These are phyloP conservation scores for Sorex maritimensis DNA, from an alignment of 2,797 vertebrate species.

Conservation along the genomic window DNA sequence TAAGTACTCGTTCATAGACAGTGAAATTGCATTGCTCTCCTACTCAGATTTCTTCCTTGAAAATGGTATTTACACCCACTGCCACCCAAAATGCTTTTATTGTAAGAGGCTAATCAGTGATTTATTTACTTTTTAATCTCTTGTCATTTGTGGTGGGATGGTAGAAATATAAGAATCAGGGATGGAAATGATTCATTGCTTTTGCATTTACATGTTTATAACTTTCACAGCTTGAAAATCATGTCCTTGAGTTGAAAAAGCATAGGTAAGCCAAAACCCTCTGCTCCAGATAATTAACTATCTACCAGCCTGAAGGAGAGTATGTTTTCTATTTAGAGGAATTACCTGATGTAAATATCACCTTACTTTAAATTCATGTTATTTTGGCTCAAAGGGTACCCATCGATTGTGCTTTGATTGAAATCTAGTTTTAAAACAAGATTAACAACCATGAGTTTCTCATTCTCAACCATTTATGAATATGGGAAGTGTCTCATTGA, in stretches of 20 bases:
- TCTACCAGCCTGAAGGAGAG: conserved; percentile 66
- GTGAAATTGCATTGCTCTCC: conserved; percentile 77
- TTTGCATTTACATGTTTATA: conserved; percentile 78
- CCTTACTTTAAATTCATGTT: conserved; percentile 73
- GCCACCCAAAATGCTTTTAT: conserved; percentile 42
- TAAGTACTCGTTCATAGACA: conserved; percentile 85
- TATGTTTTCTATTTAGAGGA: conserved; percentile 77
- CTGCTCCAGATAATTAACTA: conserved; percentile 28
- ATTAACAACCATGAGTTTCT: conserved; percentile 77
- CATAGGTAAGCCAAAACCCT: conserved; percentile 58
- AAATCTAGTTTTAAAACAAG: conserved; percentile 55
- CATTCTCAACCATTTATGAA: conserved; percentile 70
- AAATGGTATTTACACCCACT: conserved; percentile 82
- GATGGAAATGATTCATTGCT: conserved; percentile 80
- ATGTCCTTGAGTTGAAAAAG: conserved; percentile 78
- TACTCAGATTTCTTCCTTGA: conserved; percentile 81
- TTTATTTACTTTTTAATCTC: conserved; percentile 81
- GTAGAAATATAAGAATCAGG: conserved; percentile 77
- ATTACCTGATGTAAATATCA: conserved; percentile 64
- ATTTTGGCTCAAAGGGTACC: neutral
- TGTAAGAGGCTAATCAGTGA: conserved; percentile 72
- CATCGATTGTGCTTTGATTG: conserved; percentile 78
- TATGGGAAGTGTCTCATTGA: conserved; percentile 77
- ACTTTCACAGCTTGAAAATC: conserved; percentile 70
- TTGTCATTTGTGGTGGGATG: conserved; percentile 80